These are phyloP conservation scores for Endotricha flammealis DNA, from an alignment of 2,888 invertebrate species.

Conservation along the genomic window DNA sequence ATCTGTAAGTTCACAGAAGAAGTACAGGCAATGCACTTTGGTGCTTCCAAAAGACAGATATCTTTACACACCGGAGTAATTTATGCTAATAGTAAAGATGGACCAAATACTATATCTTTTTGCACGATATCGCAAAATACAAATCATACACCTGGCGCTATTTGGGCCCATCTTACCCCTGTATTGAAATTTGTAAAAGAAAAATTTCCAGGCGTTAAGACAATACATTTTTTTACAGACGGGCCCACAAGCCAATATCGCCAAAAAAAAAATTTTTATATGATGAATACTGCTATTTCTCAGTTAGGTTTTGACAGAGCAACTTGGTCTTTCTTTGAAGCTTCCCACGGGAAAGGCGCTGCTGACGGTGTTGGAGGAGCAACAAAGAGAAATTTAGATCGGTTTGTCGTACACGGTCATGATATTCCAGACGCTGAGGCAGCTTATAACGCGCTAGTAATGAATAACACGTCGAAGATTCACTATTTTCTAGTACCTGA, in stretches of 20 bases:
- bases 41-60: conserved; percentile 14
- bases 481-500: conserved; percentile 3
- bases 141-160: conserved; percentile 1
- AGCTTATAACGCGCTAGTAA: conserved; percentile 8
- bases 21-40: conserved; percentile 18
- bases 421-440: conserved; percentile 15
- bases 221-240: no score
- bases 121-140: neutral
- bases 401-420: conserved; percentile 12
- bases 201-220: no score
- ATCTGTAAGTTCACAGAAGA: conserved; percentile 12
- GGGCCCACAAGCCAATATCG: no score
- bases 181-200: no score
- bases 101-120: conserved; percentile 2
- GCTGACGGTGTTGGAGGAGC: conserved; percentile 21
- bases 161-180: no score
- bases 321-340: conserved; percentile 18
- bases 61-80: conserved; percentile 17
- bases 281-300: conserved; percentile 1
- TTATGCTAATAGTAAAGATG: conserved; percentile 3
- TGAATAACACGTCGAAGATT: conserved; percentile 2
- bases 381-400: conserved; percentile 17
- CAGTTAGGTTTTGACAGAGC: conserved; percentile 9
- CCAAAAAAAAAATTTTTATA: conserved; percentile 1
- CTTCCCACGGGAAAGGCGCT: conserved; percentile 20